These are phyloP conservation scores for Poecilia wingei DNA, from an alignment of 2,797 vertebrate genomes.

Conservation along the genomic window DNA sequence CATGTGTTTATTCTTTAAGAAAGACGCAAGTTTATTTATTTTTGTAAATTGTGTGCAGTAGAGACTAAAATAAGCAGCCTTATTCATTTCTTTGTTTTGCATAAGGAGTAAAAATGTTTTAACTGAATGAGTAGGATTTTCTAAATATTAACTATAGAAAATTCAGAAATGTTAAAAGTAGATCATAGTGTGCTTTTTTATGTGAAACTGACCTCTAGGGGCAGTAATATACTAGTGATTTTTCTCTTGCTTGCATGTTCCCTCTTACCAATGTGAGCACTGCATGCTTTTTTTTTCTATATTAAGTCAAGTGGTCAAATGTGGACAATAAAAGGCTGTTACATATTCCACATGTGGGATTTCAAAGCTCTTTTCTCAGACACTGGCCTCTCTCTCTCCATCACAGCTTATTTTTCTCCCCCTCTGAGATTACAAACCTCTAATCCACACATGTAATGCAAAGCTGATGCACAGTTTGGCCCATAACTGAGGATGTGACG, in stretches of 20 bases:
- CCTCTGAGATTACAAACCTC: constrained; percentile 41
- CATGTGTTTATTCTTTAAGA: background rate
- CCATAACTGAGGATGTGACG: constrained; percentile 4
- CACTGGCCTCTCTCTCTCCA: background rate
- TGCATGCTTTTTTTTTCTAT: background rate
- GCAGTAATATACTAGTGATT: background rate
- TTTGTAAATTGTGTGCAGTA: background rate
- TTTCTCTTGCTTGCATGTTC: constrained; percentile 3
- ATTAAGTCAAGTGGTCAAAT: constrained; percentile 15
- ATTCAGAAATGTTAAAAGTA: background rate
- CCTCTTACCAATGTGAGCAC: background rate
- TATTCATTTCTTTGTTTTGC: background rate
- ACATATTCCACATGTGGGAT: constrained; percentile 28
- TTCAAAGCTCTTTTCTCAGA: constrained; percentile 21
- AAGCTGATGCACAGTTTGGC: constrained; percentile 24
- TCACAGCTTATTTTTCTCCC: constrained; percentile 32
- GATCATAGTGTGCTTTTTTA: background rate
- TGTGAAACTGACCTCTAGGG: constrained; percentile 19
- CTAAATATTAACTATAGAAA: background rate
- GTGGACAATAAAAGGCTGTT: constrained; percentile 30
- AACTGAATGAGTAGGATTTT: background rate
- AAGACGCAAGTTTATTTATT: background rate
- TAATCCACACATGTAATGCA: constrained; percentile 41
- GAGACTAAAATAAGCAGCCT: background rate
- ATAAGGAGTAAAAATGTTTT: background rate